A percentile compares a stretch with the other conserved stretches of the same genome.
phyloP scores from a whole-genome alignment of 2,797 vertebrate species.

The Periophthalmus magnuspinnatus region DNA sequence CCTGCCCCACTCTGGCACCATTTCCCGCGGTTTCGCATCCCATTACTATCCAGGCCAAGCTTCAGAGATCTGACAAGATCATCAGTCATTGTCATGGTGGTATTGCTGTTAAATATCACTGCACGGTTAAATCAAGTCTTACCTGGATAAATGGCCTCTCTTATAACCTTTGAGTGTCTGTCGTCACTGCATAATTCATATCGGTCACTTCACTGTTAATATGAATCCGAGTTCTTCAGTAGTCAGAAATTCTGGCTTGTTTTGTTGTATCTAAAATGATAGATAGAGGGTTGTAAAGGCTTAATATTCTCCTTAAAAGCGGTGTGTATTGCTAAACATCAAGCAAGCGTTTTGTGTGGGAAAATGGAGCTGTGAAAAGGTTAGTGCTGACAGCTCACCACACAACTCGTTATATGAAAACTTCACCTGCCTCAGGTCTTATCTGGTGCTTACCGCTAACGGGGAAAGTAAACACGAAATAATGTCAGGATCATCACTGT shows the following conservation, averaged over 20 bases:
- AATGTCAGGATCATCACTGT: conserved; percentile 18
- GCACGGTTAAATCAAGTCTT: neutral
- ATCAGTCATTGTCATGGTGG: too few relatives aligned
- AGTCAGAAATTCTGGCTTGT: too few relatives aligned
- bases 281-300: conserved; percentile 10
- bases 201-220: neutral
- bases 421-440: conserved; percentile 37
- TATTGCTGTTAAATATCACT: too few relatives aligned
- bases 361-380: conserved; percentile 67
- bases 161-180: conserved; percentile 10
- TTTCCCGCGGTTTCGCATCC: too few relatives aligned
- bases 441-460: conserved; percentile 43
- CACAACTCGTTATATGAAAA: conserved; percentile 54
- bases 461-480: conserved; percentile 47
- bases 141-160: conserved; percentile 25
- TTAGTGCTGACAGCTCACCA: conserved; percentile 64
- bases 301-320: conserved; percentile 52
- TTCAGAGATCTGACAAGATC: too few relatives aligned
- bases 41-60: too few relatives aligned
- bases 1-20: too few relatives aligned
- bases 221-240: conserved; percentile 3
- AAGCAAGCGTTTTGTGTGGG: conserved; percentile 35
- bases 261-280: neutral
- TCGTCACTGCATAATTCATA: neutral
- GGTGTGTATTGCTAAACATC: conserved; percentile 46